Conservation (phyloP, 2,797 vertebrate species). For the Microctenopoma lineatum region DNA sequence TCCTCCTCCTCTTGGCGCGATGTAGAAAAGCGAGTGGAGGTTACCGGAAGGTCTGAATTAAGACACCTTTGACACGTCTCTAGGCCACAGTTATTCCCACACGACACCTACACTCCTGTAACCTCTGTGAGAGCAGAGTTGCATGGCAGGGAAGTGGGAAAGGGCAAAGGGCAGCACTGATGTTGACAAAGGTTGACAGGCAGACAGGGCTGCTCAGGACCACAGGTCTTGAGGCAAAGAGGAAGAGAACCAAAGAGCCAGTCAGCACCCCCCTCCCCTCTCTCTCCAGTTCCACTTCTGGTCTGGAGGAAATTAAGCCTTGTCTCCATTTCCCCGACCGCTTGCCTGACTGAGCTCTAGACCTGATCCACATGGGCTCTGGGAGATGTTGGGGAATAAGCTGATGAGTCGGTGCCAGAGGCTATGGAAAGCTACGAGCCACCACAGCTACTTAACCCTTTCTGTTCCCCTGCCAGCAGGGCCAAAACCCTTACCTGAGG, state of each 20-base stretch:
- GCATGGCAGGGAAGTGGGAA: constrained; percentile 37
- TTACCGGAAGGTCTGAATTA: constrained; percentile 55
- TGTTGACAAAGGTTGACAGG: constrained; percentile 70
- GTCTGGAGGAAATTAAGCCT: constrained; percentile 80
- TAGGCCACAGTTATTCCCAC: constrained; percentile 56
- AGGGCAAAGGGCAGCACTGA: constrained; percentile 46
- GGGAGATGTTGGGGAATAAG: constrained; percentile 56
- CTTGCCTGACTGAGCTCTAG: constrained; percentile 49
- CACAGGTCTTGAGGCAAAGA: constrained; percentile 23
- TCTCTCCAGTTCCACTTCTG: constrained; percentile 39
- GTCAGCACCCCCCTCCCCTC: constrained; percentile 9
- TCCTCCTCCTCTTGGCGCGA: no score
- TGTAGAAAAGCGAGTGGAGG: constrained; percentile 19
- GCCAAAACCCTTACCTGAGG: constrained; percentile 49
- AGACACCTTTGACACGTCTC: constrained; percentile 66
- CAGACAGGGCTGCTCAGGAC: constrained; percentile 52
- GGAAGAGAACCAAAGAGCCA: constrained; percentile 34
- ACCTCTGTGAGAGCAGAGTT: constrained; percentile 58
- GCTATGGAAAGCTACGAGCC: constrained; percentile 42
- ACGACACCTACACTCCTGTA: constrained; percentile 63
- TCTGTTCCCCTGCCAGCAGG: constrained; percentile 36
- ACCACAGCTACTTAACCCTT: constrained; percentile 67
- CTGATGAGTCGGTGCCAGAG: constrained; percentile 65
- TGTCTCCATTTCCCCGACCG: constrained; percentile 68
- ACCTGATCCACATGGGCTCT: constrained; percentile 52